These are phyloP conservation scores for Smutsia temminckii DNA, from an alignment of 2,797 vertebrate species.

Conservation along the genomic window DNA sequence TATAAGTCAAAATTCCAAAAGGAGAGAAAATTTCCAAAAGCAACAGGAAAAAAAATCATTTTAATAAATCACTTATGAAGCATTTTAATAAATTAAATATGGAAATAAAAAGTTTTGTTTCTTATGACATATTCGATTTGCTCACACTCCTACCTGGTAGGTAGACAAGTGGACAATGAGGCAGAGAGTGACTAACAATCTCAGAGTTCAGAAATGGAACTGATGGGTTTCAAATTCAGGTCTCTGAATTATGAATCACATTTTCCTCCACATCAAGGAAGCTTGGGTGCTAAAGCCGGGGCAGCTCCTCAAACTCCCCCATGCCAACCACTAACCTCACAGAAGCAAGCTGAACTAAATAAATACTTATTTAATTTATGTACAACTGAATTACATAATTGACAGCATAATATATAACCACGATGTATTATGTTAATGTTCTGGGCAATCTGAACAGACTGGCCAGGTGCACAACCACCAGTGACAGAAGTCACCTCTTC, in stretches of 20 bases:
- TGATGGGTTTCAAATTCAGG: not conserved
- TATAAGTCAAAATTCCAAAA: not conserved
- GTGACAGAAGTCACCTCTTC: not conserved
- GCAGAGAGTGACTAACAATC: not conserved
- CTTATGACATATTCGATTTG: not conserved
- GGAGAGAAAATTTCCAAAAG: slow-evolving; percentile 31
- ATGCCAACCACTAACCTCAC: not conserved
- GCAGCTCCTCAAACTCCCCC: not conserved
- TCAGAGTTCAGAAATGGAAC: not conserved
- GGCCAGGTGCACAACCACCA: not conserved
- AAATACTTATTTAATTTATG: not conserved
- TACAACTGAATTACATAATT: not conserved
- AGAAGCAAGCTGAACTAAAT: not conserved
- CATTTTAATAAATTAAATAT: not conserved
- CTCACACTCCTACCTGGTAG: not conserved
- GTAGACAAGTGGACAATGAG: not conserved
- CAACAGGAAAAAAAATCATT: not conserved
- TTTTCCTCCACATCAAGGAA: not conserved
- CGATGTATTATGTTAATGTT: not conserved
- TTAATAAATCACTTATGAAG: not conserved
- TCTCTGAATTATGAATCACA: not conserved
- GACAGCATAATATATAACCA: not conserved
- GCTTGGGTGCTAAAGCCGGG: not conserved
- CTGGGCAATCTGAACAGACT: not conserved
- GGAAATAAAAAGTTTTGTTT: not conserved